Conservation (phyloP, 1,140 invertebrate genomes). For the Ips typographus region DNA sequence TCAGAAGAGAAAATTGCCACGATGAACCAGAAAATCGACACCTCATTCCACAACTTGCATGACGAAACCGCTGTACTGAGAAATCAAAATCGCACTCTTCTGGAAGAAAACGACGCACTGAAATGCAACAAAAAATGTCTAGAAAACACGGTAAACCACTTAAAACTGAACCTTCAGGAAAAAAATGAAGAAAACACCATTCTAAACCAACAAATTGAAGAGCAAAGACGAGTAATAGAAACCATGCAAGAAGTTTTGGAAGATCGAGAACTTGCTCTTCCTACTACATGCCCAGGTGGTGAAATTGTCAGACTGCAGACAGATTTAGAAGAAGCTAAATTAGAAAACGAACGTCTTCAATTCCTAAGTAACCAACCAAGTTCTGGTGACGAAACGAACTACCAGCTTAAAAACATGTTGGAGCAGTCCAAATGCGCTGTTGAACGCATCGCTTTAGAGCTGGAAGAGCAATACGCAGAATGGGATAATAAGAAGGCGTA, state of each 20-base stretch:
- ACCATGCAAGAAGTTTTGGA: slow-evolving; percentile 33
- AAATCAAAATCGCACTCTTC: slow-evolving; percentile 4
- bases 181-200: slow-evolving; percentile 4
- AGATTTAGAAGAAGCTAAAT: slow-evolving; percentile 31
- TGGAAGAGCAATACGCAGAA: slow-evolving; percentile 35
- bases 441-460: slow-evolving; percentile 35
- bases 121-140: background rate
- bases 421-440: slow-evolving; percentile 41
- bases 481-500: slow-evolving; percentile 28
- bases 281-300: background rate
- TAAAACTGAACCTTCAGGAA: slow-evolving; percentile 6
- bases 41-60: slow-evolving; percentile 39
- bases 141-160: slow-evolving; percentile 9
- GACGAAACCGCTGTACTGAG: slow-evolving; percentile 13
- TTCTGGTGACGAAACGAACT: slow-evolving; percentile 19
- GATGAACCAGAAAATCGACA: slow-evolving; percentile 45
- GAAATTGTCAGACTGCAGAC: slow-evolving; percentile 18
- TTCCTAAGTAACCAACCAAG: slow-evolving; percentile 7
- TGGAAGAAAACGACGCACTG: background rate
- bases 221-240: slow-evolving; percentile 21
- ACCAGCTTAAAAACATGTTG: slow-evolving; percentile 40
- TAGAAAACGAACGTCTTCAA: slow-evolving; percentile 30
- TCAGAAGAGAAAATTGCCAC: slow-evolving; percentile 47
- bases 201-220: slow-evolving; percentile 20
- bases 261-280: slow-evolving; percentile 24